phyloP scores from a whole-genome alignment of 1,140 invertebrate species.

The Copidosoma floridanum region DNA sequence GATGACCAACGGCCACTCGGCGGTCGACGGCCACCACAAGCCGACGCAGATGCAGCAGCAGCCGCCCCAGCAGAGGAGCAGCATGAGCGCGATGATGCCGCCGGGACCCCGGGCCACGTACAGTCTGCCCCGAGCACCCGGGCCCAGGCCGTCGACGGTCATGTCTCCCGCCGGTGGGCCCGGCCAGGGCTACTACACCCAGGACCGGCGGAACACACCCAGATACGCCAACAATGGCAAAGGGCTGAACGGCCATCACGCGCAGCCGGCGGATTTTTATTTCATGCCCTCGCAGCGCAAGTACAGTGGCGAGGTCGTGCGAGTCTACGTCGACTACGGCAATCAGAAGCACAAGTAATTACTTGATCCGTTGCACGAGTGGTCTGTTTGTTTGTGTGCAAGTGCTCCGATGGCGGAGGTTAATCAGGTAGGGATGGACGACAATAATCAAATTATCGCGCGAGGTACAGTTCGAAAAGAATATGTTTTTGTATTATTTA shows the following conservation, averaged over 20 bases:
- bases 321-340: conserved; percentile 82
- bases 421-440: too few relatives aligned
- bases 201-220: conserved; percentile 48
- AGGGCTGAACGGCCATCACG: conserved; percentile 8
- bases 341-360: conserved; percentile 48
- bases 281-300: conserved; percentile 93
- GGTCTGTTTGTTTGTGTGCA: too few relatives aligned
- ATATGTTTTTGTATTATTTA: too few relatives aligned
- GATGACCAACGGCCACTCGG: conserved; percentile 28
- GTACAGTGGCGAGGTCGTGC: conserved; percentile 88
- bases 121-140: conserved; percentile 53
- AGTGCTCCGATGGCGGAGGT: too few relatives aligned
- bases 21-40: conserved; percentile 44
- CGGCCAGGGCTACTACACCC: conserved; percentile 57
- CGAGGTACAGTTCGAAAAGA: too few relatives aligned
- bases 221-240: conserved; percentile 33
- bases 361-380: too few relatives aligned
- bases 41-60: conserved; percentile 27
- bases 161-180: conserved; percentile 28
- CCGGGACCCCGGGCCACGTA: conserved; percentile 53
- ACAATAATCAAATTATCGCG: too few relatives aligned
- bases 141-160: conserved; percentile 39
- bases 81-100: conserved; percentile 29
- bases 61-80: conserved; percentile 27
- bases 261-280: conserved; percentile 79